These are phyloP conservation scores for Coenonympha glycerion DNA, from an alignment of 2,888 invertebrate species.

Conservation along the genomic window DNA sequence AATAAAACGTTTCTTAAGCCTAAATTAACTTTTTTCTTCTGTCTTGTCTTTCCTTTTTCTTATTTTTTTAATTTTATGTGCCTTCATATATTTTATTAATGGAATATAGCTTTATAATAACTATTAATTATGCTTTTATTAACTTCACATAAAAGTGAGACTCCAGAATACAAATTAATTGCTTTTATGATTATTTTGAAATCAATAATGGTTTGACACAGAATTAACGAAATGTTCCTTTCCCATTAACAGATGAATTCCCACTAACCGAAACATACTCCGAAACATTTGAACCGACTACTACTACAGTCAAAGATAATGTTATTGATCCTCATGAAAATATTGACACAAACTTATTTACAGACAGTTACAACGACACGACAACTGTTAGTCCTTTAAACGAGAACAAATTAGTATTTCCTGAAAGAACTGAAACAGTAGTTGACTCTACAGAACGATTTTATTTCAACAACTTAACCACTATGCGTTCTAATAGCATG, in stretches of 20 bases:
- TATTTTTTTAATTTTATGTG: conserved; percentile 5
- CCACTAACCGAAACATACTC: conserved; percentile 67
- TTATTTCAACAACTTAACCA: background rate
- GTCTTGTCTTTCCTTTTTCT: conserved; percentile 24
- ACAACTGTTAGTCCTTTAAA: background rate
- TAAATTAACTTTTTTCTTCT: conserved; percentile 29
- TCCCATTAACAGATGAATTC: conserved; percentile 73
- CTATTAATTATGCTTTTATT: background rate
- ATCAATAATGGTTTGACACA: conserved; percentile 8
- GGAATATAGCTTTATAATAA: background rate
- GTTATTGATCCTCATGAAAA: background rate
- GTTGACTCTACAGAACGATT: background rate
- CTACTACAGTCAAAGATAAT: conserved; percentile 19
- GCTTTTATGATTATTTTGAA: conserved; percentile 5
- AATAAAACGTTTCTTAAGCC: conserved; percentile 31
- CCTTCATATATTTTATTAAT: background rate
- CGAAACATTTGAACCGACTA: conserved; percentile 39
- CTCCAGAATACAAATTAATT: background rate
- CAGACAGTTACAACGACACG: conserved; percentile 3
- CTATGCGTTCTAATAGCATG: background rate
- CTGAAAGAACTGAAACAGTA: background rate
- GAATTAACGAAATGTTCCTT: conserved; percentile 42
- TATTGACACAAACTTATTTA: background rate
- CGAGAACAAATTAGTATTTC: background rate
- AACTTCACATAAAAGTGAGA: background rate